These are phyloP conservation scores for Geotrypetes seraphini DNA, from an alignment of 2,797 vertebrate genomes.

Conservation along the genomic window DNA sequence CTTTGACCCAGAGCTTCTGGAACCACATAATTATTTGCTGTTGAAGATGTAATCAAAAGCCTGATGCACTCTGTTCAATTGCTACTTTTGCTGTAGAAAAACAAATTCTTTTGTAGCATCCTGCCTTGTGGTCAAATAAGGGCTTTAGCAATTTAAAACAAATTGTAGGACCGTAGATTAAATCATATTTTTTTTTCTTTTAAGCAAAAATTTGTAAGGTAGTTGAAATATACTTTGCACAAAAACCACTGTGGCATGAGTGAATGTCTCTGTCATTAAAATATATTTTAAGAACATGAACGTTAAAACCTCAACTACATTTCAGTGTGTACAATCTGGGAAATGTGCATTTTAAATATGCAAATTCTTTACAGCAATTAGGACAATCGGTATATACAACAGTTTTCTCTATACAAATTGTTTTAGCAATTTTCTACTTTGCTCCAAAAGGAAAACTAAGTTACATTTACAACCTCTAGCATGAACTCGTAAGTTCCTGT, in stretches of 20 bases:
- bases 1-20: too few species aligned
- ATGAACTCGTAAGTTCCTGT: conserved; percentile 28
- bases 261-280: background rate
- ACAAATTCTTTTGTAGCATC: conserved; percentile 5
- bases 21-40: too few species aligned
- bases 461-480: conserved; percentile 19
- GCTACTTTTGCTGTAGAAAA: conserved; percentile 8
- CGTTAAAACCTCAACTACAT: too few species aligned
- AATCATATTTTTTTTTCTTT: background rate
- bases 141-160: conserved; percentile 9
- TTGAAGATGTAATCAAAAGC: too few species aligned
- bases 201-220: background rate
- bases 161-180: conserved; percentile 3
- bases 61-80: conserved; percentile 5
- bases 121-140: conserved; percentile 4
- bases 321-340: too few species aligned
- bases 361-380: conserved; percentile 7
- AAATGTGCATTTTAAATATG: conserved; percentile 6
- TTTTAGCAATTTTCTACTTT: conserved; percentile 18
- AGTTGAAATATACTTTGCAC: conserved; percentile 8
- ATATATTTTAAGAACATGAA: too few species aligned
- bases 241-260: conserved; percentile 14
- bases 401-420: conserved; percentile 16
- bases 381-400: conserved; percentile 4
- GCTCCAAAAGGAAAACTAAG: background rate